phyloP scores from a whole-genome alignment of 2,113 vertebrate species.

The Danionella cerebrum region DNA sequence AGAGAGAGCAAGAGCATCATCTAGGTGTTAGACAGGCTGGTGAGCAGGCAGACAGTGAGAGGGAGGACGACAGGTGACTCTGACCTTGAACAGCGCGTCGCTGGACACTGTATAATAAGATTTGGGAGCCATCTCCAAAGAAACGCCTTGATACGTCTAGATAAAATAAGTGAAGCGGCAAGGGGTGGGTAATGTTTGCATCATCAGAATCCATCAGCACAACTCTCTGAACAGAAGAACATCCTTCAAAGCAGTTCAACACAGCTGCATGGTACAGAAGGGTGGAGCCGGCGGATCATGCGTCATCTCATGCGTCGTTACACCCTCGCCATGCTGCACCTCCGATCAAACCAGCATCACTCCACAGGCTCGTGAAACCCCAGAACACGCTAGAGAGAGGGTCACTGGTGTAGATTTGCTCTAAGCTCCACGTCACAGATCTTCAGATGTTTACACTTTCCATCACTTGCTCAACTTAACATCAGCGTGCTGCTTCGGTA shows the following conservation, averaged over 20 bases:
- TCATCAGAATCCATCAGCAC: conserved; percentile 51
- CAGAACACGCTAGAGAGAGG: too few relatives aligned
- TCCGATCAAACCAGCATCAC: too few relatives aligned
- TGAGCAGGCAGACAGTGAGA: conserved; percentile 31
- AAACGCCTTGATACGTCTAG: conserved; percentile 75
- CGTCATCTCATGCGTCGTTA: too few relatives aligned
- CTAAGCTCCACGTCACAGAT: too few relatives aligned
- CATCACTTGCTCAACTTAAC: too few relatives aligned
- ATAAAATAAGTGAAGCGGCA: conserved; percentile 56
- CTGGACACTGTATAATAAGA: conserved; percentile 75
- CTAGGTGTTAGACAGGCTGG: conserved; percentile 49
- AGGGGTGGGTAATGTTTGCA: conserved; percentile 47
- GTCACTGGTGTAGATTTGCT: too few relatives aligned
- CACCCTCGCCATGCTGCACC: too few relatives aligned
- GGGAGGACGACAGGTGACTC: conserved; percentile 62
- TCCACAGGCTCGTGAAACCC: too few relatives aligned
- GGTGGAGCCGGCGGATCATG: too few relatives aligned
- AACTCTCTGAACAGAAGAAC: conserved; percentile 52
- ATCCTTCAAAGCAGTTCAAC: conserved; percentile 30
- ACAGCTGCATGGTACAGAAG: conserved; percentile 30
- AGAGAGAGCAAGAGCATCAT: conserved; percentile 31
- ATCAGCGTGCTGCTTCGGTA: too few relatives aligned
- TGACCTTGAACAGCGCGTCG: conserved; percentile 75
- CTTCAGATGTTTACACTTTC: too few relatives aligned
- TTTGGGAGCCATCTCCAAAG: conserved; percentile 77